Base-by-base conservation (phyloP, 2,113 vertebrate species). In the Cryptoleucopteryx plumbea region DNA sequence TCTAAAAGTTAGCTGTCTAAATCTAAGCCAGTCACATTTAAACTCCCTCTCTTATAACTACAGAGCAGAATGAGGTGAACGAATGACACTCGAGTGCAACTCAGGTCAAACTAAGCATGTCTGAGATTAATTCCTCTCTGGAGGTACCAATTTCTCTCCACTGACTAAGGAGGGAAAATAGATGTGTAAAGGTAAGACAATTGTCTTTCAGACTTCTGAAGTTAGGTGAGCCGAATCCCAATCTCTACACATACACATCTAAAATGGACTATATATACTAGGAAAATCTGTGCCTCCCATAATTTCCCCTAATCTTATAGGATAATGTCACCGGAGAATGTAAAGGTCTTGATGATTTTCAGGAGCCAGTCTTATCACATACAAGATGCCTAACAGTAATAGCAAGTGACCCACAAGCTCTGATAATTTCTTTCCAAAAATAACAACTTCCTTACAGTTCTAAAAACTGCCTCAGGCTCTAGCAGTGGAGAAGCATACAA, bases 381-480 rank as follows among this genome's bases (percentile, higher is more conserved):
- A n/a, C 10, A 86, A 73, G 59, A 74, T 31, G 31, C 48, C 67
- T 42, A 68, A 62, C 16, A 77, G 36, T 23, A 94, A 82, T 0
- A 58, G 55, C 36, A 65, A 62, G 40, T 65, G 56, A 86, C 36
- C n/a, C 29, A 59, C 56, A 82, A 71, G 47, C 31, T 86, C 88
- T 72, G 63, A 72, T 62, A 77, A 86, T 70, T 86, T 92, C 26
- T 86, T 92, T 91, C 67, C 68, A 92, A 90, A 96, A 97, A 62
- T 42, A 93, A 71, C 31, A 84, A 42, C 52, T 73, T 80, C 34
- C 50, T 52, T 59, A 47, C 27, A 42, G 50, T 40, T 84, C 75
- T 88, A 91, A 82, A 83, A 88, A 31, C 29, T 88, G 82, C 65
- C 63, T 80, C 38, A 81, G 82, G 80, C 72, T 22, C 29, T 62